Evolutionary conservation across 2,797 vertebrate species (phyloP).

Genomic region (Microchirus variegatus): DNA sequence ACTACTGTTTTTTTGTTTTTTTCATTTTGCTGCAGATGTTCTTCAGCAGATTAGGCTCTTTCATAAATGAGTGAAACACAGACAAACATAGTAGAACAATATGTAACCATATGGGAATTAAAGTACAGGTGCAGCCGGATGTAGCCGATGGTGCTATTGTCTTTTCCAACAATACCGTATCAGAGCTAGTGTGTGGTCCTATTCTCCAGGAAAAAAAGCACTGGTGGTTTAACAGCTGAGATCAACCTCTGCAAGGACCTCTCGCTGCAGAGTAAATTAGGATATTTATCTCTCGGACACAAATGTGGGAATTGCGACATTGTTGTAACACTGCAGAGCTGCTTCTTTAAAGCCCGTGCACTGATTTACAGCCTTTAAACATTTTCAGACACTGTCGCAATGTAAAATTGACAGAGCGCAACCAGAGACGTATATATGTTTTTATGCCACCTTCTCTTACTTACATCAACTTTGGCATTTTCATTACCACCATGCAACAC

Average conservation of each 20-base stretch:
- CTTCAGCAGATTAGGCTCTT: not conserved
- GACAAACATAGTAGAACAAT: not conserved
- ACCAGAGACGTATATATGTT: not conserved
- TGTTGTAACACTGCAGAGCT: not conserved
- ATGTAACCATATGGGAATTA: not conserved
- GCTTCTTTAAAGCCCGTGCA: not conserved
- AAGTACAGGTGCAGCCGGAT: not conserved
- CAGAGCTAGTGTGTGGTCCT: too few relatives aligned
- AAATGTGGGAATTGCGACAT: not conserved
- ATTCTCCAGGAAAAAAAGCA: too few relatives aligned
- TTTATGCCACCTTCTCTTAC: not conserved
- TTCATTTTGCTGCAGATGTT: not conserved
- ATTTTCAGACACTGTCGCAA: not conserved
- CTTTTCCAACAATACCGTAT: not conserved
- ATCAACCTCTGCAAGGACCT: too few relatives aligned
- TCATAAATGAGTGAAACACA: conserved; percentile 14
- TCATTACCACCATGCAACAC: not conserved
- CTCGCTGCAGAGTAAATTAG: not conserved
- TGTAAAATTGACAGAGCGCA: not conserved
- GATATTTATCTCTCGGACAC: not conserved
- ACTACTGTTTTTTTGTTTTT: not conserved
- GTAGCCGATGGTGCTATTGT: not conserved
- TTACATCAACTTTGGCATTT: not conserved
- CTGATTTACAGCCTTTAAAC: not conserved
- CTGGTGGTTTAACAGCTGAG: too few relatives aligned